Evolutionary conservation across 2,888 invertebrate species (phyloP).

Genomic region (Pelosia muscerda): DNA sequence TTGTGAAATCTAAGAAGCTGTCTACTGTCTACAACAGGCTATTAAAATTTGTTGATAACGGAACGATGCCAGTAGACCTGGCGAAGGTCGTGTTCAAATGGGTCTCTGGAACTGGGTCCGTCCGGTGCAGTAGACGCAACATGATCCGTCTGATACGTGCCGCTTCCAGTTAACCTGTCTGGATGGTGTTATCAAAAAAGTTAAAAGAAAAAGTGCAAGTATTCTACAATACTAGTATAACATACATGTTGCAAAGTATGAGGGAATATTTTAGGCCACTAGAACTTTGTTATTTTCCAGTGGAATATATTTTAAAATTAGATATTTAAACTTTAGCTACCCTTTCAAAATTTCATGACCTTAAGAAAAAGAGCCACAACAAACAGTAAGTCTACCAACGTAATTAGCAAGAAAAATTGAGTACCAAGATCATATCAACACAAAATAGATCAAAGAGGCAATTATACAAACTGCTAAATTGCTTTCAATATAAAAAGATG

Average conservation of each 20-base stretch:
- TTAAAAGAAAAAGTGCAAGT: constrained; percentile 5
- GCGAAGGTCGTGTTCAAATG: constrained; percentile 66
- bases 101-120: constrained; percentile 67
- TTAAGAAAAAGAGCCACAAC: too few relatives aligned
- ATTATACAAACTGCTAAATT: constrained; percentile 47
- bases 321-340: too few relatives aligned
- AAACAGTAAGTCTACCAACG: too few relatives aligned
- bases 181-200: constrained; percentile 54
- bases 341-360: too few relatives aligned
- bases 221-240: neutral
- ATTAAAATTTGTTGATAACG: constrained; percentile 11
- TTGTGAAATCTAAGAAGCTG: neutral
- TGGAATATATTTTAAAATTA: neutral
- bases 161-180: constrained; percentile 61
- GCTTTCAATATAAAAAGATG: constrained; percentile 46
- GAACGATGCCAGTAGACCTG: constrained; percentile 33
- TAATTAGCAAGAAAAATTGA: too few relatives aligned
- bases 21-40: neutral
- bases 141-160: constrained; percentile 59
- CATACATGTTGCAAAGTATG: neutral
- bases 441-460: constrained; percentile 31
- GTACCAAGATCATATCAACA: neutral
- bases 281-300: neutral
- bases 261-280: neutral
- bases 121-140: constrained; percentile 76